A percentile compares a stretch with the other conserved stretches of the same genome.
Evolutionary conservation across 2,797 vertebrate species (phyloP).

Genomic region (Columba guinea): DNA sequence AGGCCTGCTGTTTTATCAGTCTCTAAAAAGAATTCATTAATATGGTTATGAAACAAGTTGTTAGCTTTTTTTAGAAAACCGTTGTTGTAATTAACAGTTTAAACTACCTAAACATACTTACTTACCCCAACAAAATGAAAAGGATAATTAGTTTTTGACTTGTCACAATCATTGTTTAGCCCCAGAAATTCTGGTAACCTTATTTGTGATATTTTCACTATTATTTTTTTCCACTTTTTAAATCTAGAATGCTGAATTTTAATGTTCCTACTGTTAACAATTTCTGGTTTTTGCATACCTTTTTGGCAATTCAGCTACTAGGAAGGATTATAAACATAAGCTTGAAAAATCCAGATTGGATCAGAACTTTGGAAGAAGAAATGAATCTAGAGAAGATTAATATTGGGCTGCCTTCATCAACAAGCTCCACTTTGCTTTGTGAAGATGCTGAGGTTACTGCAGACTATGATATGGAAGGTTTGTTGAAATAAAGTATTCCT

Average conservation of each 20-base stretch:
- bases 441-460: constrained; percentile 91
- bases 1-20: background rate
- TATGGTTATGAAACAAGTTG: background rate
- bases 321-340: constrained; percentile 87
- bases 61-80: background rate
- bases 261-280: background rate
- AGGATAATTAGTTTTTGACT: background rate
- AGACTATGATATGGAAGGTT: constrained; percentile 98
- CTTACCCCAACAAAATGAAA: background rate
- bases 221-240: background rate
- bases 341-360: constrained; percentile 95
- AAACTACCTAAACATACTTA: background rate
- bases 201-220: background rate
- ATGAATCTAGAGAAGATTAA: constrained; percentile 94
- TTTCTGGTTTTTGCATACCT: background rate
- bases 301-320: constrained; percentile 79
- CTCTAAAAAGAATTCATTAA: background rate
- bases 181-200: background rate
- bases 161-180: background rate
- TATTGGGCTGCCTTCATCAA: constrained; percentile 87
- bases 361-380: constrained; percentile 93
- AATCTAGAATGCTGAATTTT: background rate
- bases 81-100: background rate
- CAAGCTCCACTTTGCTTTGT: constrained; percentile 94
- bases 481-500: constrained; percentile 3